Evolutionary conservation across 2,113 vertebrate species (phyloP), one percentile per base, ranked within the genome.

Genomic region (Myotis brandtii): DNA sequence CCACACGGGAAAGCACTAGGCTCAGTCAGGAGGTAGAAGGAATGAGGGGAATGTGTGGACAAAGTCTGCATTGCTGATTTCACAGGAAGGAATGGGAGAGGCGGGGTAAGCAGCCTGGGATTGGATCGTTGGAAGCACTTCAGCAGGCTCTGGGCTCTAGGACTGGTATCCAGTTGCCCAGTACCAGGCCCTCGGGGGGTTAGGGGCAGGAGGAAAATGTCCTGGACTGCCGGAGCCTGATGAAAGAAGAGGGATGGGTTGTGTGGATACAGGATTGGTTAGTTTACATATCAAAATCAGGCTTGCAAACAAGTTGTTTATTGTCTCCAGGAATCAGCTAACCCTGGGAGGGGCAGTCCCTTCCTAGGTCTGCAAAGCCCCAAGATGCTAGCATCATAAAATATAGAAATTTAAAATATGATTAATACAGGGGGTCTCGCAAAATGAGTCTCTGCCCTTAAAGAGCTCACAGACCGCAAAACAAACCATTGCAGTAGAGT

Each of bases 381-480:
- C 69, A 83, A 69, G 25, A 56, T 50, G 21, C 75, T 56, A 64
- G 48, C n/a, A 84, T 80, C 93, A 75, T 70, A 59, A 93, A 79
- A 86, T 67, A 40, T 34, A 93, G 87, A 83, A 95, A 59, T 21
- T 64, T 40, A 89, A 64, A 73, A 50, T 30, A n/a, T 84, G 64
- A 37, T 93, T 69, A 93, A 92, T 66, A 84, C 32, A 13, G 40
- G 5, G 43, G 7, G 27, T 86, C 85, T 93, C 46, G 10, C 76
- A 70, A 97, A 89, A 69, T 62, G 52, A n/a, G 85, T 30, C 64
- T 83, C 54, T 69, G 32, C 8, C 30, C 23, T 97, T 95, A n/a
- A 93, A 86, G 86, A 89, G 32, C 32, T 83, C 82, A 50, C 59
- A 94, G 73, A 86, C 69, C 77, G 82, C 77, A 67, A 82, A 87